Conservation (phyloP, 2,888 invertebrate genomes). For the Pyrochroa serraticornis region DNA sequence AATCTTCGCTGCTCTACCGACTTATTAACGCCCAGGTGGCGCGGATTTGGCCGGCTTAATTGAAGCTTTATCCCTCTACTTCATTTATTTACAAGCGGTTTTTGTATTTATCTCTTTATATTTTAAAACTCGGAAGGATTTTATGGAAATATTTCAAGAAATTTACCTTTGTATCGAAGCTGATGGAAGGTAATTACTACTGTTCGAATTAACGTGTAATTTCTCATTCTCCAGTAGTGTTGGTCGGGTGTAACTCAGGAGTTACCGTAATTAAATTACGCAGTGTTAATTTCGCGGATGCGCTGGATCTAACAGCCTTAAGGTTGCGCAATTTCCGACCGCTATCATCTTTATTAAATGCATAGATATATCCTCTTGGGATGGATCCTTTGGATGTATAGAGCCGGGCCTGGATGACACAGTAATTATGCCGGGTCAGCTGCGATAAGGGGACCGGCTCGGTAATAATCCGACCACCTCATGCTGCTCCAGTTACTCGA, state of each 20-base stretch:
- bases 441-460: conserved; percentile 24
- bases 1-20: conserved; percentile 23
- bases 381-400: conserved; percentile 21
- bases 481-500: too few relatives aligned
- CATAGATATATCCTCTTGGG: conserved; percentile 25
- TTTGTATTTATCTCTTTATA: neutral
- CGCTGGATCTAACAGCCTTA: conserved; percentile 18
- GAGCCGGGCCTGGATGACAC: conserved; percentile 13
- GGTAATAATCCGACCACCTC: conserved; percentile 19
- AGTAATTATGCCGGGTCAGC: conserved; percentile 27
- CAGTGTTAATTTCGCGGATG: conserved; percentile 28
- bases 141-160: neutral
- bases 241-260: conserved; percentile 15
- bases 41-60: conserved; percentile 21
- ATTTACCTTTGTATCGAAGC: neutral
- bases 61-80: conserved; percentile 18
- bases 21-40: conserved; percentile 26
- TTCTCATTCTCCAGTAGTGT: conserved; percentile 3
- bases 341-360: conserved; percentile 29
- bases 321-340: conserved; percentile 27
- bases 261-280: conserved; percentile 28
- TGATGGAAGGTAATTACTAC: too few relatives aligned
- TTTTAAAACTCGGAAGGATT: neutral
- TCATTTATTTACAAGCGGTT: conserved; percentile 10
- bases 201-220: neutral